Base-by-base conservation (phyloP, 2,888 invertebrate genomes). In the Drosophila recens region DNA sequence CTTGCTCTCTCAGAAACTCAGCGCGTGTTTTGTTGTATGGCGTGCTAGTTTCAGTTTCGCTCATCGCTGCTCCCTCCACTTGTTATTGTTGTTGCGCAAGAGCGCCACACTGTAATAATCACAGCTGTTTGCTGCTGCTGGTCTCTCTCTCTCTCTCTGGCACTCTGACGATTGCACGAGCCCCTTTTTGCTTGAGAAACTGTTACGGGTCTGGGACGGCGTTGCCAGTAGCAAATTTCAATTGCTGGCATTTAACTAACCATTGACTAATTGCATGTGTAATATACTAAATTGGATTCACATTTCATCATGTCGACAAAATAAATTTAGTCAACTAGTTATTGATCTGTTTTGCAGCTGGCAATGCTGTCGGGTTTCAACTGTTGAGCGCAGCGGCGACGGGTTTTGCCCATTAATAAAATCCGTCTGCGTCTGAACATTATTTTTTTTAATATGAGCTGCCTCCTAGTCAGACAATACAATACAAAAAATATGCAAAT, bases 111-210 rank as follows among this genome's bases (percentile, higher is more conserved):
- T 80, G 49, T 72, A 73, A 83, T 89, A 80, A 72, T 80, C 88
- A 80, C 84, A 88, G 87, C 90, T 86, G 83, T 86, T 83, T 73
- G 53, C 58, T 46, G 61, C 38, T 42, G 69, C 79, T 40, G n/a
- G 65, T 23, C 74, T 54, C 52, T 69, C 77, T 79, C 82, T 30
- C 49, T 80, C 71, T 78, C 59, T 71, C 15, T 40, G 27, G 4
- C 72, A 72, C 79, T 82, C 54, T 87, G 57, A 78, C 91, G 91
- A 96, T 96, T 66, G 91, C 95, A 94, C 96, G 96, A 95, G 96
- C 96, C 96, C 95, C 95, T 95, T 91, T 91, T 91, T 90, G 81
- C 73, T 80, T 92, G 67, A 51, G 76, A 81, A 82, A 79, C 81
- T 78, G 74, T 79, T 80, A 79, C 71, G 69, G 62, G 23, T 65